Evolutionary conservation across 2,888 invertebrate genomes (phyloP).

Genomic region (Polymixis lichenea): DNA sequence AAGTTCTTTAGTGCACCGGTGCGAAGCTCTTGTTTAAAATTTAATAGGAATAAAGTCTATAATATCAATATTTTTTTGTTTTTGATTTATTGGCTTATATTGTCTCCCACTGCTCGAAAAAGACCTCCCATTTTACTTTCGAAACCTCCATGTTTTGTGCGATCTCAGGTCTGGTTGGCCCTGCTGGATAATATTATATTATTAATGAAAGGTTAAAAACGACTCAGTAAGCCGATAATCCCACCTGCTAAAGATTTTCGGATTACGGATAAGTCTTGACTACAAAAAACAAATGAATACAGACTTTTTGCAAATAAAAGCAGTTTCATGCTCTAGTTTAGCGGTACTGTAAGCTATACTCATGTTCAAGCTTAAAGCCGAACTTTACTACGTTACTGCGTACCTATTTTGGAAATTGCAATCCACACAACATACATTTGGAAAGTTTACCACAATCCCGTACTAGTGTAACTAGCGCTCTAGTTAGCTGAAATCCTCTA

Average conservation of each 20-base stretch:
- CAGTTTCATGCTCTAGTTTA: not conserved
- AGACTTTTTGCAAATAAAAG: not conserved
- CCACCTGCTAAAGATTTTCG: not conserved
- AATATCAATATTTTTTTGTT: too few relatives aligned
- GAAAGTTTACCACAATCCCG: slow-evolving; percentile 27
- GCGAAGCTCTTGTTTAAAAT: too few relatives aligned
- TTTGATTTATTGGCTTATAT: too few relatives aligned
- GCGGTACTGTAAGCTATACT: slow-evolving; percentile 17
- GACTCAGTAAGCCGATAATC: not conserved
- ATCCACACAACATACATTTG: slow-evolving; percentile 13
- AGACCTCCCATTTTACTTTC: too few relatives aligned
- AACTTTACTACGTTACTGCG: slow-evolving; percentile 16
- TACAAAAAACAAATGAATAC: not conserved
- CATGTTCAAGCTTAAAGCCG: slow-evolving; percentile 6
- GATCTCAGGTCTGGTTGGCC: too few relatives aligned
- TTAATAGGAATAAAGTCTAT: too few relatives aligned
- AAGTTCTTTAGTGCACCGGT: too few relatives aligned
- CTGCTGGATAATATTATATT: too few relatives aligned
- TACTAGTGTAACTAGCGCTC: slow-evolving; percentile 9
- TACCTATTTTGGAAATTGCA: slow-evolving; percentile 4
- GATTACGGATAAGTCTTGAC: not conserved
- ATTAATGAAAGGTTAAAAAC: not conserved
- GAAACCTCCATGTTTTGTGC: too few relatives aligned
- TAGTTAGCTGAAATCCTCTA: slow-evolving; percentile 23
- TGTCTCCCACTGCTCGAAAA: too few relatives aligned